Base-by-base conservation (phyloP, 2,888 invertebrate species). In the Aporophyla nigra region DNA sequence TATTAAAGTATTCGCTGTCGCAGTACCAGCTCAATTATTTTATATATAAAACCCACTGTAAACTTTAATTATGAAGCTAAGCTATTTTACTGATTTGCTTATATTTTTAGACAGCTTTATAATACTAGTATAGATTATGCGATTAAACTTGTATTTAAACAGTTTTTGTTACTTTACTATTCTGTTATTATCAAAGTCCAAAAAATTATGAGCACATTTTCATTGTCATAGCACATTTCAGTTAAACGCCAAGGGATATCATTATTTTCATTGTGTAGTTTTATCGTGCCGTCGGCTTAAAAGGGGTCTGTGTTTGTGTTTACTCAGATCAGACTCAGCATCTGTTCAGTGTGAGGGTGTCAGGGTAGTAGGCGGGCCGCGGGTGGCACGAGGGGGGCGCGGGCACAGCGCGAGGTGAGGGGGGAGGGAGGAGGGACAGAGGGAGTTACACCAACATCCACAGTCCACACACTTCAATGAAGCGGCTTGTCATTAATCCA, bases 261-360 rank as follows among this genome's bases (percentile, higher is more conserved):
- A 85, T 87, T 86, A 88, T 83, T 86, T 82, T 81, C 83, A 87
- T 83, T 86, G 85, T 84, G 76, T 83, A 85, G 80, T 85, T 87
- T 84, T 88, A 86, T 84, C 84, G 76, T 89, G 80, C 84, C 89
- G 87, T 84, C 74, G 80, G 85, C 80, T 87, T 83, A 86, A 90
- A 89, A 87, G 86, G 90, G 90, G 85, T 80, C 84, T 87, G 78
- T 92, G 91, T 92, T 92, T 92, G 90, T 93, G 92, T 93, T 93
- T 92, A 93, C 92, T 90, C 77, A 80, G 87, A 88, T 86, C 87
- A 91, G 87, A 88, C 86, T 89, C 90, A 90, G 91, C 93, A 92
- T 93, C 93, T 93, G 93, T 88, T 88, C 84, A 79, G 81, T 83
- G 80, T 77, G 81, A 85, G 87, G 88, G 88, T 80, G 87, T 82